Evolutionary conservation across 2,113 vertebrate genomes (phyloP), one percentile per base, ranked within the genome.

Genomic region (Talpa occidentalis): DNA sequence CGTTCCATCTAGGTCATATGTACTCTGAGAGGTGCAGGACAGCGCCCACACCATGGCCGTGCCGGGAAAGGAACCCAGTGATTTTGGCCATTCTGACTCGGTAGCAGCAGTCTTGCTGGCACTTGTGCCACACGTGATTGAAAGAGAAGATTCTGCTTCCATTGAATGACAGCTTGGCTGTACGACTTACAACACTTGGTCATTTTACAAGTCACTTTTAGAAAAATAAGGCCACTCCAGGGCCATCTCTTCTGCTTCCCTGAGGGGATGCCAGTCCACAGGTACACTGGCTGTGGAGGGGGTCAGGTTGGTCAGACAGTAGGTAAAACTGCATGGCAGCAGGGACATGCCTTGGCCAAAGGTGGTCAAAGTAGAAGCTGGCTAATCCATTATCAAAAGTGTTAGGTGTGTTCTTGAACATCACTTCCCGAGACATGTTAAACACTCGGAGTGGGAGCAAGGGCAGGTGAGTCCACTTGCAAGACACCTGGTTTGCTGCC

Each of bases 191-290:
- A 52, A 85, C 49, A 56, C 24, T 81, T n/a, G n/a, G 54, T 19
- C 59, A 15, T 37, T 74, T 85, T 60, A 42, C 16, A 90, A 60
- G 54, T 42, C 60, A 54, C 77, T 56, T 22, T 56, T 81, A 62
- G 82, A 19, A 94, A 95, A 87, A 10, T 79, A 89, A 93, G 89
- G 89, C 92, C 35, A 37, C 28, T 52, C 66, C 1, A 47, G 88
- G 78, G 69, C 86, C 32, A 6, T 54, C 88, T 62, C 0, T 54
- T 54, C 40, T 24, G 62, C 52, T 35, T 49, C 56, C 72, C 42
- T 4, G 0, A 21, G 21, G 78, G 88, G 35, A 69, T 0, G 7
- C 19, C 12, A 37, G 76, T 26, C 56, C 21, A 59, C 28, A 56
- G 24, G 54, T 6, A 72, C 42, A 6, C 11, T 59, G 83, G 35